These are phyloP conservation scores for Papilio dardanus DNA, from an alignment of 1,140 invertebrate genomes.

Conservation along the genomic window DNA sequence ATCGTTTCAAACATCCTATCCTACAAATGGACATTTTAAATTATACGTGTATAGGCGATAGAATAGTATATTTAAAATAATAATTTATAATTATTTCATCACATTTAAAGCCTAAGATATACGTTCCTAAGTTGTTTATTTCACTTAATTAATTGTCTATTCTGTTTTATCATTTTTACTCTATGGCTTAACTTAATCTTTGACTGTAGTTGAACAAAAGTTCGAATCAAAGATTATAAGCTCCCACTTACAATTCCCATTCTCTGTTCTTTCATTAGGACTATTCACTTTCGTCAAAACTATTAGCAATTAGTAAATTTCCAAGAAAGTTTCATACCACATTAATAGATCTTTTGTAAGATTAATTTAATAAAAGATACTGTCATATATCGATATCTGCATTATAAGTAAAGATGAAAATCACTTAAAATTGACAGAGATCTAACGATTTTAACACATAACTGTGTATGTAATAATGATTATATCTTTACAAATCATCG, in stretches of 20 bases:
- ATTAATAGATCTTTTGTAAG: background rate
- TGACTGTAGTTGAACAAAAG: background rate
- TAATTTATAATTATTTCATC: too few relatives aligned
- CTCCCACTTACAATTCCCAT: too few relatives aligned
- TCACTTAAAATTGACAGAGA: background rate
- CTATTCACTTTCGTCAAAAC: too few relatives aligned
- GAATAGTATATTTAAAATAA: too few relatives aligned
- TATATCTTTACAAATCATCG: background rate
- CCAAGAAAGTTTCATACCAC: slow-evolving; percentile 21
- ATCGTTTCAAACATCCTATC: background rate
- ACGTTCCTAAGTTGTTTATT: background rate
- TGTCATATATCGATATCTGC: background rate
- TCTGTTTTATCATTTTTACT: background rate
- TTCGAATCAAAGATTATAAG: background rate
- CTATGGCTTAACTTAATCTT: background rate
- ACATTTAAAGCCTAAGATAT: background rate
- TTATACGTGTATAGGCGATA: too few relatives aligned
- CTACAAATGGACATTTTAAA: background rate
- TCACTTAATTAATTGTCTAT: background rate
- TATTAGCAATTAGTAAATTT: slow-evolving; percentile 6
- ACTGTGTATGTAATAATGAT: background rate
- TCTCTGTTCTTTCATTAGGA: too few relatives aligned
- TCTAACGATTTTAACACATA: background rate
- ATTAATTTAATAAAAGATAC: background rate
- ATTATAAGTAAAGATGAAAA: background rate